These are phyloP conservation scores for Heliconius nattereri DNA, from an alignment of 1,140 invertebrate species.

Conservation along the genomic window DNA sequence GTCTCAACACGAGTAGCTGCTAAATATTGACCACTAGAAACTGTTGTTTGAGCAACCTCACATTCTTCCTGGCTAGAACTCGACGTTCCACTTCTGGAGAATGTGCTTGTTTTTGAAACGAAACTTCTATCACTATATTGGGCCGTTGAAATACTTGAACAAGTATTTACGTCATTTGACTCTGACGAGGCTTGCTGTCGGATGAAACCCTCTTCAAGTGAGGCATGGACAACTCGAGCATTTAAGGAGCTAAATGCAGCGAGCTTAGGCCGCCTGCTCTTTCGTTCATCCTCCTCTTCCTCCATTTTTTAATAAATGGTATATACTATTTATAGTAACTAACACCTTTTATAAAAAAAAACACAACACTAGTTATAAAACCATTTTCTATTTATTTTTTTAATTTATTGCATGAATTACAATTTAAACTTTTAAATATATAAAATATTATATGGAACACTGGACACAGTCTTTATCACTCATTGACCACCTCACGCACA, in stretches of 20 bases:
- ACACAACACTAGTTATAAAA: conserved; percentile 66
- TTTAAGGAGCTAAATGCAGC: conserved; percentile 70
- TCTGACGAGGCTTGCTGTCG: conserved; percentile 68
- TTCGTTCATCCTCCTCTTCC: conserved; percentile 82
- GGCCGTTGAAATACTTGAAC: conserved; percentile 70
- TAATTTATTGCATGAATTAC: conserved; percentile 68
- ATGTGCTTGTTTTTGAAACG: conserved; percentile 82
- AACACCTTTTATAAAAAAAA: conserved; percentile 43
- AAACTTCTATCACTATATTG: conserved; percentile 79
- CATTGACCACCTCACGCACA: conserved; percentile 64
- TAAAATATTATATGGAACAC: conserved; percentile 70
- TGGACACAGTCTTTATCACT: conserved; percentile 79
- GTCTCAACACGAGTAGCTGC: conserved; percentile 83
- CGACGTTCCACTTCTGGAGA: conserved; percentile 83
- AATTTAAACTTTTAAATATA: conserved; percentile 56
- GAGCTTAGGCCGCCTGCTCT: conserved; percentile 61
- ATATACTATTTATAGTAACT: conserved; percentile 48
- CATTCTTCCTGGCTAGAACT: conserved; percentile 88
- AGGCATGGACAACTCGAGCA: conserved; percentile 68
- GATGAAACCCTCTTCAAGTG: conserved; percentile 61
- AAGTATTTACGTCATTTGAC: conserved; percentile 68
- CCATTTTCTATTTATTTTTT: conserved; percentile 58
- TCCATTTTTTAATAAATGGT: conserved; percentile 75
- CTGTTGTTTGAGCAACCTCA: conserved; percentile 79
- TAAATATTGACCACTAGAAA: conserved; percentile 81